These are phyloP conservation scores for Fabriciana adippe DNA, from an alignment of 2,888 invertebrate species.

Conservation along the genomic window DNA sequence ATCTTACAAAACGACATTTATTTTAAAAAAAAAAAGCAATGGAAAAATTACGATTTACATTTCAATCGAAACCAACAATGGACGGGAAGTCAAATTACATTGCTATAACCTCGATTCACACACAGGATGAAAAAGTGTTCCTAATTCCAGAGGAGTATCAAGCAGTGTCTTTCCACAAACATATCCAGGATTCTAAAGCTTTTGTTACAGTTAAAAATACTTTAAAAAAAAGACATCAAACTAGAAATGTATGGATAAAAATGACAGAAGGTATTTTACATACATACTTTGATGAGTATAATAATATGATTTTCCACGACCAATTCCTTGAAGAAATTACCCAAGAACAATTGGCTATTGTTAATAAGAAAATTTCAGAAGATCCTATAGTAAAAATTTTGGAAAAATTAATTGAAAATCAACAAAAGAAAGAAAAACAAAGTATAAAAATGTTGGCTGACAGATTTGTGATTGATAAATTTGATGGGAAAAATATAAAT, in stretches of 20 bases:
- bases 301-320: slow-evolving; percentile 35
- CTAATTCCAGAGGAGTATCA: slow-evolving; percentile 37
- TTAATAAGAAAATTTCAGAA: slow-evolving; percentile 7
- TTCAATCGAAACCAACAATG: not conserved
- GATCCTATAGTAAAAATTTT: slow-evolving; percentile 32
- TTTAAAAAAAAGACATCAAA: slow-evolving; percentile 36
- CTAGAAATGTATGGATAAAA: slow-evolving; percentile 37
- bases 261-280: slow-evolving; percentile 29
- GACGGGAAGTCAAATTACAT: slow-evolving; percentile 2
- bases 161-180: slow-evolving; percentile 26
- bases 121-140: not conserved
- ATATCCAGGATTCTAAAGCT: slow-evolving; percentile 21
- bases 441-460: too few species aligned
- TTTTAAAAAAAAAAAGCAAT: not conserved
- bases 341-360: slow-evolving; percentile 14
- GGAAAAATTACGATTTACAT: not conserved
- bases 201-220: slow-evolving; percentile 38
- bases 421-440: too few species aligned
- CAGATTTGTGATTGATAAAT: too few species aligned
- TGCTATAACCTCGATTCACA: not conserved
- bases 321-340: slow-evolving; percentile 40
- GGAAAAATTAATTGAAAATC: slow-evolving; percentile 13
- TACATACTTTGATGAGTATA: slow-evolving; percentile 37
- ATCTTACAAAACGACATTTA: slow-evolving; percentile 3
- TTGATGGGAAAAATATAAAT: slow-evolving; percentile 25